Conservation (phyloP, 2,797 vertebrate species). For the Lacerta viridis region DNA sequence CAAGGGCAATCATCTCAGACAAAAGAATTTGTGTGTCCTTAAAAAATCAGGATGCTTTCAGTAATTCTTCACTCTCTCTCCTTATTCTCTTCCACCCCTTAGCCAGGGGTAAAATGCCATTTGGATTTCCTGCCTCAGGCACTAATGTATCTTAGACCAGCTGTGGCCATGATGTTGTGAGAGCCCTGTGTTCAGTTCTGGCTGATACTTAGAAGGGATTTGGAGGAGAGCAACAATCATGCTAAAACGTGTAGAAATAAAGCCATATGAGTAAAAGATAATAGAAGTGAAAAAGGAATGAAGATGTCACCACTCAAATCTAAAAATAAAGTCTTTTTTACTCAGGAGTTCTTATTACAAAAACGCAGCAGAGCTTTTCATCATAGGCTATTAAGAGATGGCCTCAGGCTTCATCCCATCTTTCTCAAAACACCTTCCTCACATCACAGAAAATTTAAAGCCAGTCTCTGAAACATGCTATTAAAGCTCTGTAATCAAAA, state of each 20-base stretch:
- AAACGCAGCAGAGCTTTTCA: neutral
- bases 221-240: neutral
- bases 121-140: neutral
- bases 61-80: neutral
- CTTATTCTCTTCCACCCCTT: neutral
- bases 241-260: neutral
- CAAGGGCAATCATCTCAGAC: neutral
- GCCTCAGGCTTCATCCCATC: neutral
- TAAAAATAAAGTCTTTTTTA: neutral
- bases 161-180: neutral
- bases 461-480: neutral
- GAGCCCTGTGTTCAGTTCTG: neutral
- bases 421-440: slow-evolving; percentile 4
- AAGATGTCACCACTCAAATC: neutral
- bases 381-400: neutral
- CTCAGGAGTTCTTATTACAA: neutral
- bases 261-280: neutral
- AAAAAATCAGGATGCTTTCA: neutral
- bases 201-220: neutral
- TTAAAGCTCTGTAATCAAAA: neutral
- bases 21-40: neutral
- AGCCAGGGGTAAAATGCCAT: neutral
- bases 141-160: neutral
- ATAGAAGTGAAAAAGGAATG: neutral
- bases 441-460: neutral